These are phyloP conservation scores for Copsychus sechellarum DNA, from an alignment of 2,113 vertebrate genomes.

Conservation along the genomic window DNA sequence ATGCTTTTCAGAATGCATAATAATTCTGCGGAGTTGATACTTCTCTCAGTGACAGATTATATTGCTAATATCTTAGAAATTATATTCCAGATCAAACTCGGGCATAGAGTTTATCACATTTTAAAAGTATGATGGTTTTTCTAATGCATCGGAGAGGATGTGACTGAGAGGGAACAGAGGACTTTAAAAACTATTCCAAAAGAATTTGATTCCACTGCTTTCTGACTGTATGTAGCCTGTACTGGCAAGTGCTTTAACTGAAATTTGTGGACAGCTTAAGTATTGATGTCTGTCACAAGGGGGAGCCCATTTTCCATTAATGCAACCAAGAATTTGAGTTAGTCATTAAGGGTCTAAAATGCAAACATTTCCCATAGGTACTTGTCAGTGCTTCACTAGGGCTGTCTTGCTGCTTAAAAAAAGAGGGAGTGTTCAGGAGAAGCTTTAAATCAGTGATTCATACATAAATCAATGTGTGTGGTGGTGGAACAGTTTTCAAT, in stretches of 20 bases:
- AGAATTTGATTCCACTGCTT: neutral
- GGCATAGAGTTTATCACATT: neutral
- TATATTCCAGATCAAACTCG: neutral
- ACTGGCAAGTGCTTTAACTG: neutral
- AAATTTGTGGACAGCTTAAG: neutral
- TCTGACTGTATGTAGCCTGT: neutral
- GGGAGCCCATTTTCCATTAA: constrained; percentile 56
- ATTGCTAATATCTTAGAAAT: neutral
- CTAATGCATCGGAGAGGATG: neutral
- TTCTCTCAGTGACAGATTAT: neutral
- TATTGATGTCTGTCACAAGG: constrained; percentile 49
- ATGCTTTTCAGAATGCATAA: neutral
- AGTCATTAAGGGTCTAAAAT: neutral
- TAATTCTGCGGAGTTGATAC: neutral
- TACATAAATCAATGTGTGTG: neutral
- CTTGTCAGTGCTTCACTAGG: neutral
- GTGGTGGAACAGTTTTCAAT: neutral
- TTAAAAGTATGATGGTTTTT: neutral
- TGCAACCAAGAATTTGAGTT: neutral
- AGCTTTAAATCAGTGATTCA: neutral
- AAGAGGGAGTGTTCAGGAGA: neutral
- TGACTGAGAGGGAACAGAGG: neutral
- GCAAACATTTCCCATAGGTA: neutral
- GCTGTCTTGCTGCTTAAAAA: neutral
- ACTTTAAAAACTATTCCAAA: neutral